Base-by-base conservation (phyloP, 1,140 invertebrate species). In the Bombus consobrinus region DNA sequence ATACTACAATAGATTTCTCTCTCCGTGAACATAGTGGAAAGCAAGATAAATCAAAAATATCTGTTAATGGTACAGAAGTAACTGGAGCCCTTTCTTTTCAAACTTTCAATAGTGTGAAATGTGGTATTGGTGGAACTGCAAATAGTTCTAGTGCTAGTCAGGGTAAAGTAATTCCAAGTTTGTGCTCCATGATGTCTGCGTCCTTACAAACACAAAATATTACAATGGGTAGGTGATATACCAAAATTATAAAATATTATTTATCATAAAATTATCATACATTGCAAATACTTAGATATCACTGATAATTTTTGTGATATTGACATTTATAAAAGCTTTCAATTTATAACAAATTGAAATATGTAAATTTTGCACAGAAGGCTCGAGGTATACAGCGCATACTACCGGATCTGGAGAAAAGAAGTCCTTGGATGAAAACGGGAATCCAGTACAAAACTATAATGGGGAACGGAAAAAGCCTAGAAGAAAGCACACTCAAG, bases 341-440 rank as follows among this genome's bases (percentile, higher is more conserved):
- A 43, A 76, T 86, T 76, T 83, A 81, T 82, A 74, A 34, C 39
- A 64, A 86, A 76, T 43, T 81, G 39, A 88, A 89, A 59, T 74
- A 37, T 47, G 13, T 81, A 64, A 34, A 71, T 83, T 90, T 82
- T 81, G 43, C 82, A 69, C 78, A 93, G 91, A 91, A 89, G 92
- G 93, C 76, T 89, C 93, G 59, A 92, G 93, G 89, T 89, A 93
- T 76, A 85, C 93, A 78, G 92, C 93, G 62, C 92, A 94, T 83
- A 93, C 90, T 64, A 87, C 93, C 3, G 85, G 86, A 47, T 85
- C 92, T 10, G 92, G 90, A 68, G 94, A 95, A 39, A 95, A 97
- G 94, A 97, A 97, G 93, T 96, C 96, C 64, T 92, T 96, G 59
- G 96, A 97, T 92, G 96, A 97, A 93, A 97, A 97, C 91, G 96